Evolutionary conservation across 92 coral and sea anemone genomes (phyloP).

Genomic region (Heteractis magnifica): DNA sequence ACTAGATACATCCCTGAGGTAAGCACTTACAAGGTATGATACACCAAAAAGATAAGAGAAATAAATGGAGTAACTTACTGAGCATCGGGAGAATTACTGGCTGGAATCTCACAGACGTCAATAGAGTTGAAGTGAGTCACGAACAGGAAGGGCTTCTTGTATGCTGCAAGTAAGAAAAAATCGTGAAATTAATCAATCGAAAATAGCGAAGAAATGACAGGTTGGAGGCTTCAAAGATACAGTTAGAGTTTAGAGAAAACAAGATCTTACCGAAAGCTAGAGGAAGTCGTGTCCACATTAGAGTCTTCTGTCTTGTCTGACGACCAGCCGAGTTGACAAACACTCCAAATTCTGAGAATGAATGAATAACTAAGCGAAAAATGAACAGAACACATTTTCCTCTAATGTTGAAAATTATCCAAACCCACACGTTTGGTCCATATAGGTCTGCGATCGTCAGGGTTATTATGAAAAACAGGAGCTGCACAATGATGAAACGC

Average conservation of each 20-base stretch:
- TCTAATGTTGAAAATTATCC: no score
- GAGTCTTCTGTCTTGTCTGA: slow-evolving; percentile 80
- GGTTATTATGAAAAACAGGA: no score
- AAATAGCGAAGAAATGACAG: slow-evolving; percentile 11
- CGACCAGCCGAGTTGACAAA: slow-evolving; percentile 85
- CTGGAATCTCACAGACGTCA: slow-evolving; percentile 92
- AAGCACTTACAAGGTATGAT: no score
- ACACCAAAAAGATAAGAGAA: no score
- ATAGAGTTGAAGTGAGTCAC: slow-evolving; percentile 97
- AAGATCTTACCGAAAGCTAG: slow-evolving; percentile 85
- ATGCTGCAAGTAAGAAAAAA: slow-evolving; percentile 57
- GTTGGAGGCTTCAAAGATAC: slow-evolving; percentile 25
- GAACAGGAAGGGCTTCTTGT: slow-evolving; percentile 88
- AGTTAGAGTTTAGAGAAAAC: slow-evolving; percentile 2
- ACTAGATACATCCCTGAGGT: no score
- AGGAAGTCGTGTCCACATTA: slow-evolving; percentile 98
- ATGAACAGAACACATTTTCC: not conserved
- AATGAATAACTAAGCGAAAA: not conserved
- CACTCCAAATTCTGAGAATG: slow-evolving; percentile 81
- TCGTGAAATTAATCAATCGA: not conserved
- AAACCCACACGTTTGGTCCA: no score
- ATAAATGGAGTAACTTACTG: slow-evolving; percentile 50
- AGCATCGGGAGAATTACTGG: slow-evolving; percentile 56
- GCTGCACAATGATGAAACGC: no score
- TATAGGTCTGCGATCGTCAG: no score